Conservation (phyloP, 2,888 invertebrate species). For the Augochlorella aurata region DNA sequence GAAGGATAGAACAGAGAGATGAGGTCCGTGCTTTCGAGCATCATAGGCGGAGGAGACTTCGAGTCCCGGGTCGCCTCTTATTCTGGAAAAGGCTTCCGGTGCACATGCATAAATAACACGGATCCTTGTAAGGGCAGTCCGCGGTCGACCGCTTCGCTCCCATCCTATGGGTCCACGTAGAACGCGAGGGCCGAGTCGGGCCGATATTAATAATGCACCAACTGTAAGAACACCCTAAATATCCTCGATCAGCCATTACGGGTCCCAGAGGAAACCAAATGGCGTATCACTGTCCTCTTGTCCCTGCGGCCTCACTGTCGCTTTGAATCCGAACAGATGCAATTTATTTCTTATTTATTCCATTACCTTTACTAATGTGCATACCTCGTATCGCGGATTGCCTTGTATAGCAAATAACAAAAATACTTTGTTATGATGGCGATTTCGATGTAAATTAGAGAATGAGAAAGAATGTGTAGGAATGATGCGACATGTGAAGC, state of each 20-base stretch:
- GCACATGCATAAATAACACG: conserved; percentile 77
- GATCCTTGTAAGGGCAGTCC: conserved; percentile 74
- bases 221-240: conserved; percentile 76
- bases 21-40: conserved; percentile 37
- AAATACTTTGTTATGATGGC: too few species aligned
- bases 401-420: too few species aligned
- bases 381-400: too few species aligned
- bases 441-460: too few species aligned
- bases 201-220: conserved; percentile 75
- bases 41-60: conserved; percentile 53
- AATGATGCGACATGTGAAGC: too few species aligned
- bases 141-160: conserved; percentile 61
- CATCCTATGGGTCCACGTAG: conserved; percentile 38
- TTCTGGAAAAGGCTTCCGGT: conserved; percentile 74
- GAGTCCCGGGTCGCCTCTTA: conserved; percentile 68
- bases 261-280: conserved; percentile 74
- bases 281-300: conserved; percentile 74
- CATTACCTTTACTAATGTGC: background rate
- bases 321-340: conserved; percentile 11
- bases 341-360: conserved; percentile 22
- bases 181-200: conserved; percentile 64
- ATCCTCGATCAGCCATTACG: conserved; percentile 75
- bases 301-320: conserved; percentile 51
- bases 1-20: conserved; percentile 19
- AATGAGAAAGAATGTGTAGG: too few species aligned